Percentiles rank a stretch among this genome's conserved stretches.
Conservation (phyloP, 2,888 invertebrate genomes). For the Noctuana brunneofusca region DNA sequence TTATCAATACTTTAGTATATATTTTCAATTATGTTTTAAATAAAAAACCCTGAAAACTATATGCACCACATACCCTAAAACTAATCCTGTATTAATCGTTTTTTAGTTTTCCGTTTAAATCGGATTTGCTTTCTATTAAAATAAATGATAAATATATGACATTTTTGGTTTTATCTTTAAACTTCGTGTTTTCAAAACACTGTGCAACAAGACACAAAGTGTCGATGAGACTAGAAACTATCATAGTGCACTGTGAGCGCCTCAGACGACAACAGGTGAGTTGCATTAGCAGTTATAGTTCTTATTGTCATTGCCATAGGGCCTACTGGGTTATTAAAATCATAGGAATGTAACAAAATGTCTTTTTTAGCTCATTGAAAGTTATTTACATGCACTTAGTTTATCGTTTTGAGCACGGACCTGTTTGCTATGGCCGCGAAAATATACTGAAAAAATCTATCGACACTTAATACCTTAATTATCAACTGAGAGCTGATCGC, state of each 20-base stretch:
- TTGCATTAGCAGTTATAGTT: not conserved
- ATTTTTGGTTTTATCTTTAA: not conserved
- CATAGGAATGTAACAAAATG: not conserved
- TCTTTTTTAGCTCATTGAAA: not conserved
- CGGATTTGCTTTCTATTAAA: too few species aligned
- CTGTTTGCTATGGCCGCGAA: not conserved
- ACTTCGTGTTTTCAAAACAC: not conserved
- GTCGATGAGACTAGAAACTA: not conserved
- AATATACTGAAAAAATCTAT: not conserved
- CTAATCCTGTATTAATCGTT: too few species aligned
- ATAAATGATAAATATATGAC: not conserved
- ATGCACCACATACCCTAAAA: too few species aligned
- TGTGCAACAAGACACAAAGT: constrained; percentile 1
- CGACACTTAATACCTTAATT: not conserved
- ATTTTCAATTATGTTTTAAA: too few species aligned
- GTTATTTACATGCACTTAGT: not conserved
- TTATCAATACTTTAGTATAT: too few species aligned
- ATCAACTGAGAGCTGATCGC: too few species aligned
- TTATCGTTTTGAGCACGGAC: too few species aligned
- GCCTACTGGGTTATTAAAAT: not conserved
- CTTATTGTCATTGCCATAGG: not conserved
- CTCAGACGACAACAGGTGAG: constrained; percentile 8
- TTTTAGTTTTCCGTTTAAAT: too few species aligned
- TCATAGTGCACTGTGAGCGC: constrained; percentile 6
- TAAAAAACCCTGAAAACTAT: too few species aligned